phyloP scores from a whole-genome alignment of 2,888 invertebrate genomes.

The Drosophila neutralis region DNA sequence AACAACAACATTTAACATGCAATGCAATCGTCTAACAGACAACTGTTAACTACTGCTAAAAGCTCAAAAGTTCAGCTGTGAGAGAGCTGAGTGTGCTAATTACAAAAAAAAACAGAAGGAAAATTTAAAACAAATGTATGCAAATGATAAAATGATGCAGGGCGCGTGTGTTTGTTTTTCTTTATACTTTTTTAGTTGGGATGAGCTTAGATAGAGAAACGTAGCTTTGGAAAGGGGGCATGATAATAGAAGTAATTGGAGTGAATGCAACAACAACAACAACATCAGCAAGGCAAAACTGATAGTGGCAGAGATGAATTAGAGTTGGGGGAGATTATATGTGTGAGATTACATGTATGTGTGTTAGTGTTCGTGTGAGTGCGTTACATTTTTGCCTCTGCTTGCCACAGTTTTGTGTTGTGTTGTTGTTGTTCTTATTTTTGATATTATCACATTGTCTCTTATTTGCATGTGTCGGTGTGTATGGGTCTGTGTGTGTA shows the following conservation, averaged over 20 bases:
- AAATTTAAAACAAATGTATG: conserved; percentile 58
- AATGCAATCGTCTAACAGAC: conserved; percentile 55
- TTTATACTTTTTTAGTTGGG: conserved; percentile 25
- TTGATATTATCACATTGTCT: conserved; percentile 51
- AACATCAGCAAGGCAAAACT: conserved; percentile 16
- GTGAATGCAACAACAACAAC: conserved; percentile 25
- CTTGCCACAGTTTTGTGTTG: conserved; percentile 18
- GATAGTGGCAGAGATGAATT: conserved; percentile 13
- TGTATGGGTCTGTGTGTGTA: conserved; percentile 27
- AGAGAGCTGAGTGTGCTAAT: conserved; percentile 68
- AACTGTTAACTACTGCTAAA: conserved; percentile 68
- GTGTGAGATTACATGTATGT: conserved; percentile 20
- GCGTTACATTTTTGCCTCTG: conserved; percentile 28
- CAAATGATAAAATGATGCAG: conserved; percentile 70
- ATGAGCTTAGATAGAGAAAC: conserved; percentile 61
- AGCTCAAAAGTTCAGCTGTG: conserved; percentile 58
- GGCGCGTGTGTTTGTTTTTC: conserved; percentile 38
- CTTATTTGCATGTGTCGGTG: conserved; percentile 34
- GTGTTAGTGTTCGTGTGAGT: background rate
- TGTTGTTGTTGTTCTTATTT: conserved; percentile 33
- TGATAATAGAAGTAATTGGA: conserved; percentile 38
- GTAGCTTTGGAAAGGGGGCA: conserved; percentile 9
- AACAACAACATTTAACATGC: conserved; percentile 49
- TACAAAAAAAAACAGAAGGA: conserved; percentile 18
- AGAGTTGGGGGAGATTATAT: conserved; percentile 11